A percentile compares a stretch with the other conserved stretches of the same genome.
Evolutionary conservation across 2,113 vertebrate genomes (phyloP).

Genomic region (Hydropotes inermis): DNA sequence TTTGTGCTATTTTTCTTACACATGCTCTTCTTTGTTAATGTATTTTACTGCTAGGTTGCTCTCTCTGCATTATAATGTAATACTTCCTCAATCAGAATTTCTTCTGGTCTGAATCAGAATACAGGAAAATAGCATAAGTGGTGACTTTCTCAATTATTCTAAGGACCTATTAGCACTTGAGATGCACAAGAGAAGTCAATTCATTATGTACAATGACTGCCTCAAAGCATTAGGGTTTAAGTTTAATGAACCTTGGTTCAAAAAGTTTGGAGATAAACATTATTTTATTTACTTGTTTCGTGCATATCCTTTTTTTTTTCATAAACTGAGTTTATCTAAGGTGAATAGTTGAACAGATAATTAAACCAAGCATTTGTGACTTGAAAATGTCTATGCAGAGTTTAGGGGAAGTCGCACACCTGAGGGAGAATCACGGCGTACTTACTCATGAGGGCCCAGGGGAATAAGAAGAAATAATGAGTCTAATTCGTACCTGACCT

Average conservation of each 20-base stretch:
- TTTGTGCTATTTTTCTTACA: not conserved
- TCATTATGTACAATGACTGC: not conserved
- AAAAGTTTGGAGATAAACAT: not conserved
- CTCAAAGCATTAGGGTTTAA: not conserved
- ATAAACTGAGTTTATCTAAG: not conserved
- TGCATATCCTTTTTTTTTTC: not conserved
- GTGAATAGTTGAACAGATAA: slow-evolving; percentile 25
- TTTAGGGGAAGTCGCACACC: not conserved
- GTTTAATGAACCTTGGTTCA: not conserved
- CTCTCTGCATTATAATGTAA: not conserved
- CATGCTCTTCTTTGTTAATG: not conserved
- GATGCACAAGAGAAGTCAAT: not conserved
- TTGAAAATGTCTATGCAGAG: slow-evolving; percentile 10
- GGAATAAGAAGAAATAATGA: slow-evolving; percentile 58
- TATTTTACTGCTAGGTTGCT: not conserved
- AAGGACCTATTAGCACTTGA: not conserved
- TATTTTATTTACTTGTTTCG: not conserved
- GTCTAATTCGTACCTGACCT: slow-evolving; percentile 63
- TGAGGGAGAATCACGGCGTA: slow-evolving; percentile 36
- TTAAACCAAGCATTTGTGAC: slow-evolving; percentile 5
- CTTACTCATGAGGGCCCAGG: not conserved
- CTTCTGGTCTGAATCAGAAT: not conserved
- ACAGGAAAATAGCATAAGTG: not conserved
- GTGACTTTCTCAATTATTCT: not conserved
- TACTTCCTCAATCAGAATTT: slow-evolving; percentile 5